These are phyloP conservation scores for Mizuhopecten yessoensis DNA, from an alignment of 1,140 invertebrate genomes.

Conservation along the genomic window DNA sequence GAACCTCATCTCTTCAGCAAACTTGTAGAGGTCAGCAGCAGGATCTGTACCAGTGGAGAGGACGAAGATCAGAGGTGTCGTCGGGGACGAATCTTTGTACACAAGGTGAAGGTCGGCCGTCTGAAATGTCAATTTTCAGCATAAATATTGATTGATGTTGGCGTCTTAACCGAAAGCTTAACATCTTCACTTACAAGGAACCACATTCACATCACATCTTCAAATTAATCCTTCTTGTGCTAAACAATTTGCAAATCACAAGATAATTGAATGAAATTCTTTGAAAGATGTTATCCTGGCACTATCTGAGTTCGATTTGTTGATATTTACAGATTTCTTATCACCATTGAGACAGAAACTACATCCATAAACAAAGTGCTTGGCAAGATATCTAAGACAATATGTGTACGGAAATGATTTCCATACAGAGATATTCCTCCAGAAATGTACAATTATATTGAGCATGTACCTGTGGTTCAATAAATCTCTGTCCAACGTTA, in stretches of 20 bases:
- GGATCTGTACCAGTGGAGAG: conserved; percentile 83
- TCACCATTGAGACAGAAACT: background rate
- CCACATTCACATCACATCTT: no score
- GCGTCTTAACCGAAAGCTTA: background rate
- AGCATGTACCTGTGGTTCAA: conserved; percentile 84
- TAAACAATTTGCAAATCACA: background rate
- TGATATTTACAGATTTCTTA: background rate
- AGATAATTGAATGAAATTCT: no score
- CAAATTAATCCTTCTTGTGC: no score
- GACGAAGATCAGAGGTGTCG: conserved; percentile 84
- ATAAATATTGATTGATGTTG: no score
- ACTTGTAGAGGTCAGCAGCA: conserved; percentile 84
- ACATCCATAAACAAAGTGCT: no score
- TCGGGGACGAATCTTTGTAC: conserved; percentile 84
- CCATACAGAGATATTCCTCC: no score
- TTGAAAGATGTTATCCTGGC: no score
- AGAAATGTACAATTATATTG: no score
- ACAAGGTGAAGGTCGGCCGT: conserved; percentile 82
- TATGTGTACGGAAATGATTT: no score
- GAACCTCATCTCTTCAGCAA: conserved; percentile 84
- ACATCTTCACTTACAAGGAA: no score
- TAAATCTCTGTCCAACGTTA: conserved; percentile 82
- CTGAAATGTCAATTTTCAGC: conserved; percentile 58
- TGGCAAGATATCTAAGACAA: no score
- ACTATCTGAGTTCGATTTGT: no score